phyloP scores from a whole-genome alignment of 2,113 vertebrate genomes.

The Lepisosteus oculatus region DNA sequence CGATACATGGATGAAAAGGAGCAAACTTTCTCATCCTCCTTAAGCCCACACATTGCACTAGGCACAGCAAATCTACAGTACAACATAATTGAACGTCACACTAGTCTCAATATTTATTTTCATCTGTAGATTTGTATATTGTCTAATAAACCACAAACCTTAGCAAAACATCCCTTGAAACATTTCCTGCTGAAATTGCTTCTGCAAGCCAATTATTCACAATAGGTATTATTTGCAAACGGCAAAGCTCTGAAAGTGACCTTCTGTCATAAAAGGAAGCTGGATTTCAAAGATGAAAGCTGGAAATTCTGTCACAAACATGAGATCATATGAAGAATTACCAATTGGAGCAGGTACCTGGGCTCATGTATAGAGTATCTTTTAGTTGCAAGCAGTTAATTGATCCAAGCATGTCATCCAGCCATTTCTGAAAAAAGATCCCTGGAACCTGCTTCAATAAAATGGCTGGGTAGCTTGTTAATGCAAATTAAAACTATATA shows the following conservation, averaged over 20 bases:
- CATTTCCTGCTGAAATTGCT: conserved; percentile 49
- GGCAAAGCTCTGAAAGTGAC: conserved; percentile 17
- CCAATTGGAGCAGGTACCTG: too few relatives aligned
- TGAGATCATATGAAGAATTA: too few relatives aligned
- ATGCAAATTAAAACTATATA: too few relatives aligned
- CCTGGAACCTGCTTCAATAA: too few relatives aligned
- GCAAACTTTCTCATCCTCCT: not conserved
- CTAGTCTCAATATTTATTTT: conserved; percentile 42
- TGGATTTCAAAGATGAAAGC: too few relatives aligned
- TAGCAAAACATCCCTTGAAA: conserved; percentile 33
- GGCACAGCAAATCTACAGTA: conserved; percentile 18
- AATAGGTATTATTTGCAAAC: conserved; percentile 22
- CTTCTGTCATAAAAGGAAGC: not conserved
- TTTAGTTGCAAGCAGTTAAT: too few relatives aligned
- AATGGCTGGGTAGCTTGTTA: too few relatives aligned
- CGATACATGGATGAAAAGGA: not conserved
- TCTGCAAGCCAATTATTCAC: conserved; percentile 56
- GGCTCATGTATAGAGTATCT: too few relatives aligned
- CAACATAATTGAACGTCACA: conserved; percentile 46
- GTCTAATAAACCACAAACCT: conserved; percentile 54
- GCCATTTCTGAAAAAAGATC: too few relatives aligned
- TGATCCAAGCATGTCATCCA: too few relatives aligned
- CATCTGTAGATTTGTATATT: conserved; percentile 46
- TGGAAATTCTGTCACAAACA: too few relatives aligned
- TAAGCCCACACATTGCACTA: conserved; percentile 11